Percentiles rank a stretch among this genome's conserved stretches.
phyloP scores from a whole-genome alignment of 2,113 vertebrate species.

The Prietella phreatophila region DNA sequence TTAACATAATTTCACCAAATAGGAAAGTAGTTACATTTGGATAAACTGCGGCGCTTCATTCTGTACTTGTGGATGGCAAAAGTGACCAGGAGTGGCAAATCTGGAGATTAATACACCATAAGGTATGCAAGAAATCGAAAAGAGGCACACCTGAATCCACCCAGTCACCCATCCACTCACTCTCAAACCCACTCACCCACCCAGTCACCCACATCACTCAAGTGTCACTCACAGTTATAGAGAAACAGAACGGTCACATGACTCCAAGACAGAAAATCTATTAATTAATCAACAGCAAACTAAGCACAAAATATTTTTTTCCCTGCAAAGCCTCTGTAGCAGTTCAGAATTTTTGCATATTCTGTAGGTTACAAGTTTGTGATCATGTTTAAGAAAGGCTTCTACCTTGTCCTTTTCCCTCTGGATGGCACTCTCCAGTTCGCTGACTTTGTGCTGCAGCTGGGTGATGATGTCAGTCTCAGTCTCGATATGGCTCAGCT shows the following conservation, averaged over 20 bases:
- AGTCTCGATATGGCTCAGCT: constrained; percentile 78
- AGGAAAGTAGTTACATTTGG: neutral
- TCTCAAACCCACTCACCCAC: no score
- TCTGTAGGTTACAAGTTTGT: neutral
- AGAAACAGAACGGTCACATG: neutral
- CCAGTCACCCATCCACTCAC: neutral
- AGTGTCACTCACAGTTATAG: neutral
- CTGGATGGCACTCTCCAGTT: constrained; percentile 82
- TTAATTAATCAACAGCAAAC: neutral
- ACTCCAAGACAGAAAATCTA: neutral
- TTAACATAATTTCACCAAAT: neutral
- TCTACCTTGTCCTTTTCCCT: constrained; percentile 91
- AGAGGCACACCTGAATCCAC: constrained; percentile 8
- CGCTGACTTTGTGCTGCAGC: constrained; percentile 83
- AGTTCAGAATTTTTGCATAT: neutral
- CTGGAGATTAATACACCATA: constrained; percentile 30
- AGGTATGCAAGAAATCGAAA: constrained; percentile 42
- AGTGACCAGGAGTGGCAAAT: constrained; percentile 40
- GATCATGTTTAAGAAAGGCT: neutral
- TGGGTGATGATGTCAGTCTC: constrained; percentile 80
- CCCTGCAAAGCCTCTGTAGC: neutral
- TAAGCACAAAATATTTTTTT: no score
- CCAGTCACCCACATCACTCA: neutral
- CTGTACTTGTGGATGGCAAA: constrained; percentile 34
- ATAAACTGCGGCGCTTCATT: neutral